Conservation (phyloP, 2,888 invertebrate genomes). For the Agrochola circellaris region DNA sequence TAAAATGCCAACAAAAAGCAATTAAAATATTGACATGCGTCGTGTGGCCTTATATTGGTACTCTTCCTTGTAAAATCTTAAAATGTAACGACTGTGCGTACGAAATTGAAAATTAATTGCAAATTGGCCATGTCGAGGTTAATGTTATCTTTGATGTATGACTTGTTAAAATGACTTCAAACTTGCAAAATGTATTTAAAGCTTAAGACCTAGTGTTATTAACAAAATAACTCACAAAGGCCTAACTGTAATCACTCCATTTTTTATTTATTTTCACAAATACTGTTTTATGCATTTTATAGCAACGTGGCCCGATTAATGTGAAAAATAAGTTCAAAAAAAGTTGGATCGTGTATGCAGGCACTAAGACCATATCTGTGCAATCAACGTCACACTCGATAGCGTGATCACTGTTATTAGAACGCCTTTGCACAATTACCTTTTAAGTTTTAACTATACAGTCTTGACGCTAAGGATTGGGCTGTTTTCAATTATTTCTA, state of each 20-base stretch:
- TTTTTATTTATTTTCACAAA: not conserved
- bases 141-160: not conserved
- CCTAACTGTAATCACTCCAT: not conserved
- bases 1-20: not conserved
- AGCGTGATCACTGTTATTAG: conserved; percentile 75
- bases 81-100: conserved; percentile 23
- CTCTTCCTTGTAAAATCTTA: conserved; percentile 19
- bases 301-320: not conserved
- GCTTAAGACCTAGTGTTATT: not conserved
- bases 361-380: conserved; percentile 52
- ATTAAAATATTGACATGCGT: not conserved
- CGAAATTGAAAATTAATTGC: conserved; percentile 33
- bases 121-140: conserved; percentile 14
- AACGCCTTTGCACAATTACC: conserved; percentile 68
- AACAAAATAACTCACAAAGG: not conserved
- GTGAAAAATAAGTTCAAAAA: not conserved
- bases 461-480: conserved; percentile 28
- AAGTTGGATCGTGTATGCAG: conserved; percentile 31
- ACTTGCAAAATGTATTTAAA: not conserved
- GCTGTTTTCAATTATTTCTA: not conserved
- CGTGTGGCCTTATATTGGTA: not conserved
- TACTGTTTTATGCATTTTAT: not conserved
- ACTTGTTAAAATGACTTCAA: not conserved
- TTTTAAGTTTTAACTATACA: conserved; percentile 64
- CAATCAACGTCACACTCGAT: conserved; percentile 69